Percentiles rank a stretch among this genome's conserved stretches.
Conservation (phyloP, 2,797 vertebrate species). For the Anniella stebbinsi region DNA sequence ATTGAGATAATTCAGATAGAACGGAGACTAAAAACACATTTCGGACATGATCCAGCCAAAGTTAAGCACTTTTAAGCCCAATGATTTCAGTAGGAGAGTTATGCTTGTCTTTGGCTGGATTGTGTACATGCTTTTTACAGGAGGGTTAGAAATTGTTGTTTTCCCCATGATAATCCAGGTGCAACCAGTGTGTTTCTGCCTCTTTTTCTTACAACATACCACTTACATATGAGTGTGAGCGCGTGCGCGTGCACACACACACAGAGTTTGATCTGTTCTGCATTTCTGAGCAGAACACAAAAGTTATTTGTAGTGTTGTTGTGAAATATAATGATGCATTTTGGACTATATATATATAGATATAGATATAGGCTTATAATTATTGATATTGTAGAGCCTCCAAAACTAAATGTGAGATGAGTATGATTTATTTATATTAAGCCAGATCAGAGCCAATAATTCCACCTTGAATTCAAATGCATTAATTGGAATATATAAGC, state of each 20-base stretch:
- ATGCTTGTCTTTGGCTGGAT: neutral
- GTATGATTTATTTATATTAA: conserved; percentile 38
- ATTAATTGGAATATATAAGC: conserved; percentile 49
- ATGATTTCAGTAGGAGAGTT: neutral
- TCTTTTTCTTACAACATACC: conserved; percentile 26
- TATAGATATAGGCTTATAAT: conserved; percentile 29
- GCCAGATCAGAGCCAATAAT: conserved; percentile 43
- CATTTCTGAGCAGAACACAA: conserved; percentile 54
- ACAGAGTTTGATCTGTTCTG: conserved; percentile 40
- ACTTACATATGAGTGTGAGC: no score
- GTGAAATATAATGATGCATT: conserved; percentile 29
- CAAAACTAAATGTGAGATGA: conserved; percentile 48
- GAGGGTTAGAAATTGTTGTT: conserved; percentile 29
- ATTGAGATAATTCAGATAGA: conserved; percentile 16
- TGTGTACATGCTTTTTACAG: conserved; percentile 48
- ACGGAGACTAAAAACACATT: neutral
- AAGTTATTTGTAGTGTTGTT: conserved; percentile 37
- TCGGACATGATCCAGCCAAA: neutral
- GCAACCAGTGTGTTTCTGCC: neutral
- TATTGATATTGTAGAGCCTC: conserved; percentile 52
- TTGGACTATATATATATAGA: no score
- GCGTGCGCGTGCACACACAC: neutral
- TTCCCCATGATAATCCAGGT: neutral
- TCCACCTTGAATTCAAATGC: conserved; percentile 18
- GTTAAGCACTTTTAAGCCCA: neutral